phyloP scores from a whole-genome alignment of 2,113 vertebrate species.

The Sprattus sprattus region DNA sequence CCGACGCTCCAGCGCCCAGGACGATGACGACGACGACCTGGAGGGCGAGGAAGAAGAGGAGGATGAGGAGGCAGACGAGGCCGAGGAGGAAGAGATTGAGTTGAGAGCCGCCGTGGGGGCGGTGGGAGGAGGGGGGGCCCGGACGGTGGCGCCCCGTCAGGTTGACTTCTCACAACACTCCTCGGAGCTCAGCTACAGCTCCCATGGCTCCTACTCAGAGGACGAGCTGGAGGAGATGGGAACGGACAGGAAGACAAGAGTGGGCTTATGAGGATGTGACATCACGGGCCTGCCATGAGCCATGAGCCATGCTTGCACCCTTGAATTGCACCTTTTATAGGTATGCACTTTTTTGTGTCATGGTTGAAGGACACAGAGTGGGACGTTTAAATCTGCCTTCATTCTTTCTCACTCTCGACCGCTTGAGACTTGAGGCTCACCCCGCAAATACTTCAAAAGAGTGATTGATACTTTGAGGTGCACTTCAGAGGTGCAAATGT shows the following conservation, averaged over 20 bases:
- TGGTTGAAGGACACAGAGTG: not conserved
- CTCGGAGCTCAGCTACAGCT: constrained; percentile 60
- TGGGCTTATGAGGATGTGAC: constrained; percentile 60
- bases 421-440: not conserved
- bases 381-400: not conserved
- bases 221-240: constrained; percentile 61
- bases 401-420: not conserved
- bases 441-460: not conserved
- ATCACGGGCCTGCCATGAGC: not conserved
- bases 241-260: constrained; percentile 60
- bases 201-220: constrained; percentile 70
- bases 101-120: constrained; percentile 35
- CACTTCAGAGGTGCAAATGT: not conserved
- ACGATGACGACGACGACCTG: constrained; percentile 46
- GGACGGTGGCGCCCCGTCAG: constrained; percentile 11
- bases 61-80: constrained; percentile 44
- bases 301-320: not conserved
- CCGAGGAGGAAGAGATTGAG: not conserved
- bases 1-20: constrained; percentile 55
- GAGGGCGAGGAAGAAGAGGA: constrained; percentile 54
- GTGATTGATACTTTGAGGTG: not conserved
- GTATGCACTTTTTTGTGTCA: not conserved
- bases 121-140: constrained; percentile 40
- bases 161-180: constrained; percentile 57
- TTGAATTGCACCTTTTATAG: constrained; percentile 3